phyloP scores from a whole-genome alignment of 2,797 vertebrate species.

The Emydoidea blandingii region DNA sequence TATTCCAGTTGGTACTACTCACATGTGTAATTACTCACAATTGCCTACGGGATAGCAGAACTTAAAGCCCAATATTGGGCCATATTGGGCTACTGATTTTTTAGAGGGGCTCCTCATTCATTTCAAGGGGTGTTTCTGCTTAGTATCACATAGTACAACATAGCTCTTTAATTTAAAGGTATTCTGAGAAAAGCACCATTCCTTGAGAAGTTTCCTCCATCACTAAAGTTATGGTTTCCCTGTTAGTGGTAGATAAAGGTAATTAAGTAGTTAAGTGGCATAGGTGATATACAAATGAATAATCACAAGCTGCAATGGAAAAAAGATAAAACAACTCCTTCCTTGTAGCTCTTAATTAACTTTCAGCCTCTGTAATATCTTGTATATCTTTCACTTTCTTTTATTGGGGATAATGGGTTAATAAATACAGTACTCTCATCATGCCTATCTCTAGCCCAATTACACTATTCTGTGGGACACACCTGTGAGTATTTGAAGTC shows the following conservation, averaged over 20 bases:
- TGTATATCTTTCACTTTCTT: slow-evolving; percentile 70
- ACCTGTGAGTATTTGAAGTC: slow-evolving; percentile 74
- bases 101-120: background rate
- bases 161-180: background rate
- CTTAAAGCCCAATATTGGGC: background rate
- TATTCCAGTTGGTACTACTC: background rate
- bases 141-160: background rate
- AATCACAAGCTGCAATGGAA: background rate
- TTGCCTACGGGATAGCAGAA: background rate
- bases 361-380: slow-evolving; percentile 43
- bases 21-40: slow-evolving; percentile 8
- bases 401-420: slow-evolving; percentile 55
- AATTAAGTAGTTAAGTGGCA: slow-evolving; percentile 19
- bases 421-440: slow-evolving; percentile 41
- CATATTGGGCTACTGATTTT: background rate
- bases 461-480: slow-evolving; percentile 55
- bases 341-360: slow-evolving; percentile 41
- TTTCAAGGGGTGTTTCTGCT: background rate
- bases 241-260: background rate
- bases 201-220: background rate
- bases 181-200: background rate
- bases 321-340: background rate
- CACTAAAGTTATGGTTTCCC: background rate
- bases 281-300: slow-evolving; percentile 20
- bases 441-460: slow-evolving; percentile 35